Evolutionary conservation across 2,113 vertebrate genomes (phyloP).

Genomic region (Laticauda laticaudata): DNA sequence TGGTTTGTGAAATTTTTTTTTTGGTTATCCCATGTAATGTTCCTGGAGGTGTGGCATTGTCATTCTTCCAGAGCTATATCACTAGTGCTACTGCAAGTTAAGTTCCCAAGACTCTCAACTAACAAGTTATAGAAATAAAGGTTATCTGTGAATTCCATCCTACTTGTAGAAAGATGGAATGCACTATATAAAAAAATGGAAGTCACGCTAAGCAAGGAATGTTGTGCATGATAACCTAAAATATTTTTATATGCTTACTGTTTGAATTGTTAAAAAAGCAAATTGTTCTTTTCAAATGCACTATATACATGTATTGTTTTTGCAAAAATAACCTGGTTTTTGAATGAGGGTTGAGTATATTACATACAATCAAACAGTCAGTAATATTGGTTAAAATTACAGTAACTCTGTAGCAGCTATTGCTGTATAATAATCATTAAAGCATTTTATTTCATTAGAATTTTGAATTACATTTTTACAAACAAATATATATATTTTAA

Average conservation of each 20-base stretch:
- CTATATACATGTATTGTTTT: not conserved
- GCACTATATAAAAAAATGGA: not conserved
- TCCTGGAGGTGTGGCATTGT: constrained; percentile 14
- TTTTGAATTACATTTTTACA: not conserved
- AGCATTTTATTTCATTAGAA: not conserved
- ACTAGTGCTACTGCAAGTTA: constrained; percentile 27
- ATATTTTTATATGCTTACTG: not conserved
- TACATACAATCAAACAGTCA: not conserved
- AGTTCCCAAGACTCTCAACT: constrained; percentile 49
- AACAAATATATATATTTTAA: not conserved
- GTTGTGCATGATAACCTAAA: not conserved
- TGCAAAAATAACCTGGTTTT: not conserved
- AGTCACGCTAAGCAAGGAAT: not conserved
- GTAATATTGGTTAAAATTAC: not conserved
- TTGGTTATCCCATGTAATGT: not conserved
- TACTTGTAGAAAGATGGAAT: not conserved
- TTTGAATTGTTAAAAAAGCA: not conserved
- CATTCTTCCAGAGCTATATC: constrained; percentile 29
- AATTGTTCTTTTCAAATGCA: not conserved
- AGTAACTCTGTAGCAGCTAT: not conserved
- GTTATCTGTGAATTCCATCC: not conserved
- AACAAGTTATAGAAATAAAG: not conserved
- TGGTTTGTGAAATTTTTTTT: constrained; percentile 56
- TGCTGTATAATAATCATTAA: not conserved
- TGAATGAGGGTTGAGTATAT: not conserved